Evolutionary conservation across 2,113 vertebrate species (phyloP), one percentile per base, ranked within the genome.

Genomic region (Scytalopus superciliaris): DNA sequence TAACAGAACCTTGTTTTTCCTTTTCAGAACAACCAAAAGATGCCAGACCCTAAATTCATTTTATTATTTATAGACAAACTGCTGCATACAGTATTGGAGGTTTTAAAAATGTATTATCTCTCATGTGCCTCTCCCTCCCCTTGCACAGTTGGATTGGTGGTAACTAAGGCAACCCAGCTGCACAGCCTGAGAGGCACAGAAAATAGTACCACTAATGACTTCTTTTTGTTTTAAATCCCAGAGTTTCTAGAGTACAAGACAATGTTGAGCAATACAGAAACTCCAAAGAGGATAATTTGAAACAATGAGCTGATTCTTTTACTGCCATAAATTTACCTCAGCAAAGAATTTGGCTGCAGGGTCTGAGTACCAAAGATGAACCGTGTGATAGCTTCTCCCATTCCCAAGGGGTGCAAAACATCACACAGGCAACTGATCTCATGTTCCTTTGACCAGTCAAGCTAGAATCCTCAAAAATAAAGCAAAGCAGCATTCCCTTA

Each of bases 141-240:
- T 94, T 31, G 67, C 94, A 95, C 90, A 91, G 93, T 92, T 93
- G 83, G 93, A 94, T 81, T 95, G 90, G 69, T 86, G 94, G 93
- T 96, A 96, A 96, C 94, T 94, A 95, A 83, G 96, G 94, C 96
- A 97, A 97, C 92, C 94, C 96, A 97, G 94, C 95, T 96, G 90
- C 94, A 95, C 83, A 94, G 92, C 80, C 92, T 56, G 85, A 97
- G 79, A 94, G 94, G 90, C 92, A 96, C 56, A 94, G 90, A 96
- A 94, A 96, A 96, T 82, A 93, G 94, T 78, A 96, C 93, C 92
- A 96, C 77, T 93, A 95, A 92, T 84, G 88, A 92, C 76, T 90
- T 94, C 74, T 91, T 93, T 84, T 72, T 84, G 84, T 74, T 90
- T 91, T 56, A 94, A 95, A 95, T 95, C 94, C 87, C 95, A 91